Percentiles rank a stretch among this genome's conserved stretches.
phyloP scores from a whole-genome alignment of 1,140 invertebrate genomes.

The Atta cephalotes region DNA sequence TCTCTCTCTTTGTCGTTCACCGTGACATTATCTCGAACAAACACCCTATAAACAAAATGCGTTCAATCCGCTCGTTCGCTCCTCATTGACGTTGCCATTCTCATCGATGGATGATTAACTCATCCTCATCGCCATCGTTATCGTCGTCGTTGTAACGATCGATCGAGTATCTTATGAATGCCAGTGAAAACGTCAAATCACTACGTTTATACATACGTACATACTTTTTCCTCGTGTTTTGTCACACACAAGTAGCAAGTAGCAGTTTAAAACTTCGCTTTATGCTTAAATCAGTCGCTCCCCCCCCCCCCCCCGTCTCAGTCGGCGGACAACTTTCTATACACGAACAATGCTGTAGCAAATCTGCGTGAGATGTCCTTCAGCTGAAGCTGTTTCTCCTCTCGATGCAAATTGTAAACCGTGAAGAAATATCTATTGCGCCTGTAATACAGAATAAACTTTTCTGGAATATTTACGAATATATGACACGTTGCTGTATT shows the following conservation, averaged over 20 bases:
- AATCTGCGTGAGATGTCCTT: constrained; percentile 36
- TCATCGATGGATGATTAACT: constrained; percentile 43
- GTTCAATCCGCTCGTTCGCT: constrained; percentile 34
- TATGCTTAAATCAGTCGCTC: neutral
- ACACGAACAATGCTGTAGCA: constrained; percentile 26
- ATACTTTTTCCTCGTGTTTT: constrained; percentile 10
- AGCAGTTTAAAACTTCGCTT: constrained; percentile 36
- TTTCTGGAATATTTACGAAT: neutral
- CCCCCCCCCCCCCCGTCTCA: neutral
- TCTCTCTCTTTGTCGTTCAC: neutral
- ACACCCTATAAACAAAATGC: constrained; percentile 38
- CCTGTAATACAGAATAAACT: constrained; percentile 12
- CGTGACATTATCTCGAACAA: constrained; percentile 34
- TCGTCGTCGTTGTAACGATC: neutral
- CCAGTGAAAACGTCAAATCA: constrained; percentile 47
- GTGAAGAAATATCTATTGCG: constrained; percentile 9
- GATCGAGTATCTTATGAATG: neutral
- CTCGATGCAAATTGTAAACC: neutral
- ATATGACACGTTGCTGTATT: neutral
- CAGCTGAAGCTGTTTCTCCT: neutral
- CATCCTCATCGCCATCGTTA: neutral
- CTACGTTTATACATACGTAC: neutral
- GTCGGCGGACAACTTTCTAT: constrained; percentile 26
- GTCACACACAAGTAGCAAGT: neutral
- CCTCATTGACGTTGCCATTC: constrained; percentile 30